Evolutionary conservation across 2,888 invertebrate genomes (phyloP).

Genomic region (Drosophila affinis): DNA sequence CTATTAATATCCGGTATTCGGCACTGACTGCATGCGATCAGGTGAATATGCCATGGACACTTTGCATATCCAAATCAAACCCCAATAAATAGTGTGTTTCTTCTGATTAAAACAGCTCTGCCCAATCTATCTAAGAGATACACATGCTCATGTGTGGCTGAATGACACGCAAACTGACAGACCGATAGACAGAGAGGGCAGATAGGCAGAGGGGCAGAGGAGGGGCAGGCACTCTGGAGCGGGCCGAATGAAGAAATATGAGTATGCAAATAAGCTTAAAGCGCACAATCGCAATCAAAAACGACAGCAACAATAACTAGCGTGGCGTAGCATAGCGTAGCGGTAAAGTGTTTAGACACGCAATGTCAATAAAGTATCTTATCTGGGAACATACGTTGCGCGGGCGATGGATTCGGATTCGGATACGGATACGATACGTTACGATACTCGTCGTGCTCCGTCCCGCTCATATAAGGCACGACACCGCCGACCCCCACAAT

Average conservation of each 20-base stretch:
- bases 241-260: conserved; percentile 71
- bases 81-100: conserved; percentile 52
- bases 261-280: conserved; percentile 76
- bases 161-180: conserved; percentile 47
- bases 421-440: conserved; percentile 62
- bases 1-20: conserved; percentile 14
- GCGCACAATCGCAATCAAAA: conserved; percentile 78
- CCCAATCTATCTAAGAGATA: conserved; percentile 49
- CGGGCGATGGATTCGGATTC: conserved; percentile 65
- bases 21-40: conserved; percentile 17
- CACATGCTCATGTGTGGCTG: conserved; percentile 50
- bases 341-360: conserved; percentile 80
- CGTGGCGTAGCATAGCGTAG: conserved; percentile 49
- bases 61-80: conserved; percentile 38
- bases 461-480: conserved; percentile 53
- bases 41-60: conserved; percentile 22
- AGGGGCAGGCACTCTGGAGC: conserved; percentile 36
- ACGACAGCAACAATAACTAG: conserved; percentile 53
- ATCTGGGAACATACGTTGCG: conserved; percentile 54
- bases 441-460: conserved; percentile 39
- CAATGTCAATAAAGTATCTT: conserved; percentile 80
- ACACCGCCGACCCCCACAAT: conserved; percentile 26
- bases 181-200: conserved; percentile 17
- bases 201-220: conserved; percentile 37
- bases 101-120: conserved; percentile 64